Percentiles rank a stretch among this genome's conserved stretches.
phyloP scores from a whole-genome alignment of 2,113 vertebrate species.

The Chlamydotis undulata region DNA sequence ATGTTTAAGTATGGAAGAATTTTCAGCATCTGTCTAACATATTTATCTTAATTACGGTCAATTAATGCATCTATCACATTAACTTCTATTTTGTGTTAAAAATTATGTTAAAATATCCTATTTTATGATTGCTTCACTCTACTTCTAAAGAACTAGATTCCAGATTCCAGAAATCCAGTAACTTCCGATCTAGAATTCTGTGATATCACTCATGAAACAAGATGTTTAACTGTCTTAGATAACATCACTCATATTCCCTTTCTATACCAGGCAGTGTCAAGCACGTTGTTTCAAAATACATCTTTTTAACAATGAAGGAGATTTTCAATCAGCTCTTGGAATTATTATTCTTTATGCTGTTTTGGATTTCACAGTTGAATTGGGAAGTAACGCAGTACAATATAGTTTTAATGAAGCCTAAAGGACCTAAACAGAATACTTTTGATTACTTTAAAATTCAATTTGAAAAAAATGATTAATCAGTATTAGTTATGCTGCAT shows the following conservation, averaged over 20 bases:
- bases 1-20: background rate
- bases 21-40: background rate
- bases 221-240: background rate
- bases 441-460: background rate
- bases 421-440: background rate
- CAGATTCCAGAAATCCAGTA: background rate
- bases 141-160: background rate
- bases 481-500: background rate
- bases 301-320: background rate
- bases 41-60: background rate
- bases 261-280: background rate
- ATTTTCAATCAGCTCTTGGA: background rate
- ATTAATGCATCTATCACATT: background rate
- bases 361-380: background rate
- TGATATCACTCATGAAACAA: background rate
- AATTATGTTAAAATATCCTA: background rate
- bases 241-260: background rate
- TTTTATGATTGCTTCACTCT: background rate
- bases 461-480: background rate
- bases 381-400: background rate
- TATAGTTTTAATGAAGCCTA: background rate
- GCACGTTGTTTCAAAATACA: background rate
- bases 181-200: background rate
- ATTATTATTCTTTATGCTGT: background rate
- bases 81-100: background rate